Base-by-base conservation (phyloP, 2,797 vertebrate species). In the Eospalax fontanierii region DNA sequence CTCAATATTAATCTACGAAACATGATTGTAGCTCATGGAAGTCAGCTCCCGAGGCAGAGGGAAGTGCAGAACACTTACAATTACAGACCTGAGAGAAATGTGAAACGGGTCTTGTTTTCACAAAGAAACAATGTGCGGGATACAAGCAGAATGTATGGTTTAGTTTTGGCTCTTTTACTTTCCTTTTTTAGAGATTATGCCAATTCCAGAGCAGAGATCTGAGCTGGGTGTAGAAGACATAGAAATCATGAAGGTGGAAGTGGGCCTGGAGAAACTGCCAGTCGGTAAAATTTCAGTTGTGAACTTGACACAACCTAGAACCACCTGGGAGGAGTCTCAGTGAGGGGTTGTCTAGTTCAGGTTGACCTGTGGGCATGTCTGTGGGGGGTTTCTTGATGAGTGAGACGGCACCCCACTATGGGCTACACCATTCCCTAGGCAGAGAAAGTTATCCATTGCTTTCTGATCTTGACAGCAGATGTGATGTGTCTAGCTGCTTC, bases 1-100 rank as follows among this genome's bases (percentile, higher is more conserved):
- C 89, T 94, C 89, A 73, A 6, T 92, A 92, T 91, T 71, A 79
- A 96, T 68, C 7, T 63, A 26, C 15, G 73, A n/a, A 35, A 43
- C n/a, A 4, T 21, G 24, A 2, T 4, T 61, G 59, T 71, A 74
- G 76, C 80, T 83, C 28, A 30, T 63, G 33, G 86, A 57, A 54
- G 70, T 33, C 12, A 24, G 35, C 57, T 26, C 80, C 24, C 15
- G 28, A 73, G 38, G 2, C 15, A 40, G 50, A 73, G 33, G 70
- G n/a, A 54, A 54, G 14, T 22, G 19, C 46, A n/a, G 68, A 38
- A 24, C 28, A 28, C 8, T 43, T 79, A 83, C 40, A 2, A 38
- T 43, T n/a, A 9, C 22, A 9, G 35, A 21, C 86, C 43, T 54
- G 4, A 2, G 3, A 66, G 43, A 68, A 66, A 50, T 40, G 35